Conservation (phyloP, 1,140 invertebrate genomes). For the Diorhabda sublineata region DNA sequence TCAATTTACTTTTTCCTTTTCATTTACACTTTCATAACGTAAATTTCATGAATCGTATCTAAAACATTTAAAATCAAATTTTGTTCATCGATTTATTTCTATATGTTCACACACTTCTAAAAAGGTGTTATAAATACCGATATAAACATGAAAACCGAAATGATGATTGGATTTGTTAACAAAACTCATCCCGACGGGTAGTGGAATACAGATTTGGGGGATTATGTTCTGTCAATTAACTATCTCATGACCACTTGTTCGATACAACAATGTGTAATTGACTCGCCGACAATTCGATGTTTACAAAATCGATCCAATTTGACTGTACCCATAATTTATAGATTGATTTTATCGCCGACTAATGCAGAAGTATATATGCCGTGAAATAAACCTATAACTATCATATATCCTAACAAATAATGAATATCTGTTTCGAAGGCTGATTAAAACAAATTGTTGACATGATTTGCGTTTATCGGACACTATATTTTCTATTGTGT, state of each 20-base stretch:
- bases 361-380: neutral
- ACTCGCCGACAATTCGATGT: constrained; percentile 13
- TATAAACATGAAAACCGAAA: constrained; percentile 5
- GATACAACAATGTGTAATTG: constrained; percentile 13
- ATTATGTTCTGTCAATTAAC: constrained; percentile 15
- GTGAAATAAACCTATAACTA: neutral
- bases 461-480: neutral
- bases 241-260: constrained; percentile 16
- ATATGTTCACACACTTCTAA: neutral
- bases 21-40: no score
- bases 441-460: neutral
- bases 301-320: constrained; percentile 10
- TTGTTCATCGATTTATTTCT: neutral
- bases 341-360: constrained; percentile 11
- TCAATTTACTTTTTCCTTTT: no score
- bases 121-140: neutral
- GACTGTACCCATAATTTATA: constrained; percentile 12
- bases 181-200: constrained; percentile 5
- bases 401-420: neutral
- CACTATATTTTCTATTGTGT: no score
- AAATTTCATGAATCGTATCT: no score
- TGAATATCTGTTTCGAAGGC: neutral
- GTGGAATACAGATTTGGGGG: constrained; percentile 12
- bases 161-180: constrained; percentile 16
- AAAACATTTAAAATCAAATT: neutral